Evolutionary conservation across 2,888 invertebrate genomes (phyloP).

Genomic region (Drosophila differens): DNA sequence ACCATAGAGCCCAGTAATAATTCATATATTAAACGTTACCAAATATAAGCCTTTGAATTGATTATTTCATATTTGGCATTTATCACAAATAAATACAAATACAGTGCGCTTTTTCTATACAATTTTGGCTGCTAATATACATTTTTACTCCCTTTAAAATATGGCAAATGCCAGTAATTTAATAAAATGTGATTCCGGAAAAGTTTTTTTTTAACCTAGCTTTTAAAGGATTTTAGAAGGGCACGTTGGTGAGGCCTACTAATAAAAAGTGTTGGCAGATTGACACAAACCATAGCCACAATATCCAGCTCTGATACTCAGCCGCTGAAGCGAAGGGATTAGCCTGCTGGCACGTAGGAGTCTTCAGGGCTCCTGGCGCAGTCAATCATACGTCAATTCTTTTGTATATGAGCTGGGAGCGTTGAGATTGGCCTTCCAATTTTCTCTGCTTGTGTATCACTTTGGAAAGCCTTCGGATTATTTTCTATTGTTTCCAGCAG

Average conservation of each 20-base stretch:
- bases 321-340: constrained; percentile 17
- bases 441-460: constrained; percentile 1
- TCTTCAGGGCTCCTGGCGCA: neutral
- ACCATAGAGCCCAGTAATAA: neutral
- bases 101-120: neutral
- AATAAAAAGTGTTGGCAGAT: neutral
- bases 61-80: neutral
- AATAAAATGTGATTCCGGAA: neutral
- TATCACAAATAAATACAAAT: neutral
- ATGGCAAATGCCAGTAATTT: neutral
- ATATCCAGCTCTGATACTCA: constrained; percentile 1
- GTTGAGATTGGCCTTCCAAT: neutral
- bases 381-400: constrained; percentile 17
- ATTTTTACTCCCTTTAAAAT: neutral
- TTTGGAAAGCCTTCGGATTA: neutral
- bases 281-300: neutral
- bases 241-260: too few relatives aligned
- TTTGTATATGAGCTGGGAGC: neutral
- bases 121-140: neutral
- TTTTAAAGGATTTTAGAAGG: neutral
- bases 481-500: neutral
- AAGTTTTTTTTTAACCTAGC: neutral
- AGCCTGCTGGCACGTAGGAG: constrained; percentile 29
- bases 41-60: neutral
- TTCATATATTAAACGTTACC: neutral